These are phyloP conservation scores for Dasyurus viverrinus DNA, from an alignment of 2,113 vertebrate genomes.

Conservation along the genomic window DNA sequence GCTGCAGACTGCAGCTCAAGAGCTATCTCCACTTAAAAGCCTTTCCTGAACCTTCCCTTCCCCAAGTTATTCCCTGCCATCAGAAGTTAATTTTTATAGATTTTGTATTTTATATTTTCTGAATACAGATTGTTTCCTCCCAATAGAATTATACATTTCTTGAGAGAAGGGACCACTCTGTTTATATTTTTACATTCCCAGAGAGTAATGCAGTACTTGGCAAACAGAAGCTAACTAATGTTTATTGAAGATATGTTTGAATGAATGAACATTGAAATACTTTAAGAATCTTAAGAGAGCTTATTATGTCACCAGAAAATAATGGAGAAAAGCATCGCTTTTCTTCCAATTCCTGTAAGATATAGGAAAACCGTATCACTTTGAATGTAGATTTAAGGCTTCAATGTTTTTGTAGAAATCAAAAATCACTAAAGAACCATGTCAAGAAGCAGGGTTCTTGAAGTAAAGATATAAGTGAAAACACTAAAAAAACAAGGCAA, in stretches of 20 bases:
- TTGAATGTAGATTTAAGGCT: conserved; percentile 30
- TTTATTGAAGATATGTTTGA: background rate
- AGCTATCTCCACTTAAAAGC: background rate
- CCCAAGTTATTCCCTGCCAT: background rate
- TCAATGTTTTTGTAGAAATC: conserved; percentile 1
- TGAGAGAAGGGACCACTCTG: background rate
- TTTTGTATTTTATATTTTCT: background rate
- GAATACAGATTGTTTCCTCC: background rate
- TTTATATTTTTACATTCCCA: background rate
- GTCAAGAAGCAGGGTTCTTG: conserved; percentile 40
- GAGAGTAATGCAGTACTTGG: background rate
- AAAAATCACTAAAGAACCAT: conserved; percentile 5
- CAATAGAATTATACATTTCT: background rate
- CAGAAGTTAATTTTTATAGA: background rate
- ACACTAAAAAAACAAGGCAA: background rate
- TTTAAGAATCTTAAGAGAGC: conserved; percentile 24
- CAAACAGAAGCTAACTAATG: background rate
- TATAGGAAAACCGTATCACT: background rate
- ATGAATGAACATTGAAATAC: conserved; percentile 24
- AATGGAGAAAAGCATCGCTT: conserved; percentile 41
- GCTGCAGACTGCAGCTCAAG: background rate
- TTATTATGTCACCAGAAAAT: conserved; percentile 23
- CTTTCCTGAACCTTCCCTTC: background rate
- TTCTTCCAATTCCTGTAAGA: conserved; percentile 13
- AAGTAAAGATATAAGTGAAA: conserved; percentile 36